phyloP scores from a whole-genome alignment of 2,113 vertebrate species.

The Artemisiospiza belli region DNA sequence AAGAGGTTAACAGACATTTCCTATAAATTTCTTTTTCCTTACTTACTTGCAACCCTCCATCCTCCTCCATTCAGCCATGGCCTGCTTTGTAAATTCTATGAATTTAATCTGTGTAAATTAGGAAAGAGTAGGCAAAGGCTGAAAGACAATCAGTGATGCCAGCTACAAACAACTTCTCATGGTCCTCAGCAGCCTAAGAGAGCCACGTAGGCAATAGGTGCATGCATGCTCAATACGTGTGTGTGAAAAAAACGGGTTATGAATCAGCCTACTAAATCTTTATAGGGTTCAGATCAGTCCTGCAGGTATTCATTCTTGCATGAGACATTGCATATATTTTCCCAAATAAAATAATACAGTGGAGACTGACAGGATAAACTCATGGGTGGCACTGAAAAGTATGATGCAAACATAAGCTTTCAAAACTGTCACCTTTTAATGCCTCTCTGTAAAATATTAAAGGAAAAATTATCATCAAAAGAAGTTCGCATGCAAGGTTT shows the following conservation, averaged over 20 bases:
- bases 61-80: background rate
- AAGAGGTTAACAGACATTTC: background rate
- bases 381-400: background rate
- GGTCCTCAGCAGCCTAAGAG: background rate
- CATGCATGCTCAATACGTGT: background rate
- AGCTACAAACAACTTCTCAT: background rate
- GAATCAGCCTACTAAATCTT: background rate
- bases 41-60: background rate
- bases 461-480: conserved; percentile 41
- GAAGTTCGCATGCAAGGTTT: conserved; percentile 39
- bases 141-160: background rate
- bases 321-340: conserved; percentile 35
- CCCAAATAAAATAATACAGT: conserved; percentile 47
- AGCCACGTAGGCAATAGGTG: background rate
- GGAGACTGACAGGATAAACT: conserved; percentile 27
- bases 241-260: background rate
- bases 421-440: conserved; percentile 1
- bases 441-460: conserved; percentile 27
- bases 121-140: background rate
- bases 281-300: background rate
- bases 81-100: background rate
- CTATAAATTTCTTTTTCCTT: background rate
- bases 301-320: conserved; percentile 22
- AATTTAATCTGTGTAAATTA: background rate
- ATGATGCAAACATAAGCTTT: conserved; percentile 5